Conservation (phyloP, 2,113 vertebrate species). For the Cervus canadensis region DNA sequence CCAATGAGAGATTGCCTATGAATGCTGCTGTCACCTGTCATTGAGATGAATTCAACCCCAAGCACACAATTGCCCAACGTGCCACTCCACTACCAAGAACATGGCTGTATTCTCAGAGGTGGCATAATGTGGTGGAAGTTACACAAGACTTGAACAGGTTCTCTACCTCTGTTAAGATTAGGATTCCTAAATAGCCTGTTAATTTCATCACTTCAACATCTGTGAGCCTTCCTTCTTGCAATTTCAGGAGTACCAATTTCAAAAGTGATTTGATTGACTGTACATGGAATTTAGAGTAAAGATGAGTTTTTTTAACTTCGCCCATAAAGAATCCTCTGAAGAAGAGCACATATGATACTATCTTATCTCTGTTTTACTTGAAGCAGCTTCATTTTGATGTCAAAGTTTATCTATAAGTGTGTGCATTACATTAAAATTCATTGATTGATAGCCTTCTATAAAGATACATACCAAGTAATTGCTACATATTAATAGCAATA, state of each 20-base stretch:
- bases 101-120: not conserved
- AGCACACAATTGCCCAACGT: not conserved
- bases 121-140: not conserved
- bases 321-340: not conserved
- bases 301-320: not conserved
- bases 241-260: not conserved
- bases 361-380: not conserved
- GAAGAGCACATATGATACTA: not conserved
- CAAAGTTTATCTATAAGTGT: not conserved
- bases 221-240: not conserved
- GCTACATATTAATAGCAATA: not conserved
- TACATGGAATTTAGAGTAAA: not conserved
- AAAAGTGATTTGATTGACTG: not conserved
- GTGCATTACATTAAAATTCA: not conserved
- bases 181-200: not conserved
- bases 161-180: not conserved
- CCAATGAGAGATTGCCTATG: no score
- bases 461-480: not conserved
- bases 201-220: not conserved
- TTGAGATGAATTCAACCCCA: not conserved
- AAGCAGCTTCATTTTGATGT: not conserved
- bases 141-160: not conserved
- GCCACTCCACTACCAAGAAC: not conserved
- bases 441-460: not conserved
- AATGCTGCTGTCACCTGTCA: not conserved